phyloP scores from a whole-genome alignment of 1,140 invertebrate species.

The Aphelinus certus region DNA sequence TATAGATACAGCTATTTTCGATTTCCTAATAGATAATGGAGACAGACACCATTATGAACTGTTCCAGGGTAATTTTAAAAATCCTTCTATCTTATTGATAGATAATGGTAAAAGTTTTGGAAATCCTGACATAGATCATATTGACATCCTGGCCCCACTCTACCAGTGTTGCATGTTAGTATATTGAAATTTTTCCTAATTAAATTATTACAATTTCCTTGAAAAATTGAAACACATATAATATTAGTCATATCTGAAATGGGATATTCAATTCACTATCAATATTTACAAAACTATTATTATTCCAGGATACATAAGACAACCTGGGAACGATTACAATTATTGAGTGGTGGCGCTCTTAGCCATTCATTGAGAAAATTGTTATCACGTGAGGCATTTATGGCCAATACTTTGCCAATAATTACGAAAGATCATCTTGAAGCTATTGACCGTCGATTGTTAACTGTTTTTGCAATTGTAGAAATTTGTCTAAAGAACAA shows the following conservation, averaged over 20 bases:
- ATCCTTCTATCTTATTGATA: slow-evolving; percentile 81
- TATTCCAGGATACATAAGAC: slow-evolving; percentile 73
- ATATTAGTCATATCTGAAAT: too few species aligned
- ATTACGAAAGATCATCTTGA: slow-evolving; percentile 78
- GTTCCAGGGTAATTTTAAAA: slow-evolving; percentile 67
- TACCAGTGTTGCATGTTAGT: slow-evolving; percentile 92
- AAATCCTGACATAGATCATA: slow-evolving; percentile 83
- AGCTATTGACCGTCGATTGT: slow-evolving; percentile 82
- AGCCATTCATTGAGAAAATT: slow-evolving; percentile 67
- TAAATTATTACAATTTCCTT: slow-evolving; percentile 11
- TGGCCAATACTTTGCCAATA: slow-evolving; percentile 67
- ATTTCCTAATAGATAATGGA: slow-evolving; percentile 94
- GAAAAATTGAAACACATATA: too few species aligned
- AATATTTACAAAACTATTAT: slow-evolving; percentile 40
- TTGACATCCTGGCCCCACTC: slow-evolving; percentile 87
- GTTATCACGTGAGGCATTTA: slow-evolving; percentile 65
- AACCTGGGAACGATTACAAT: slow-evolving; percentile 76
- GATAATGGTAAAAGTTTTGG: slow-evolving; percentile 96
- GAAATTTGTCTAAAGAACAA: slow-evolving; percentile 73
- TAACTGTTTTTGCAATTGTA: slow-evolving; percentile 77
- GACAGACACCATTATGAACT: slow-evolving; percentile 93
- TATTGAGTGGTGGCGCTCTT: slow-evolving; percentile 74
- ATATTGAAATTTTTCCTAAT: slow-evolving; percentile 38
- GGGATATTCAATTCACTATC: background rate
- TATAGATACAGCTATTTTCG: slow-evolving; percentile 88